Evolutionary conservation across 2,797 vertebrate species (phyloP).

Genomic region (Moxostoma hubbsi): DNA sequence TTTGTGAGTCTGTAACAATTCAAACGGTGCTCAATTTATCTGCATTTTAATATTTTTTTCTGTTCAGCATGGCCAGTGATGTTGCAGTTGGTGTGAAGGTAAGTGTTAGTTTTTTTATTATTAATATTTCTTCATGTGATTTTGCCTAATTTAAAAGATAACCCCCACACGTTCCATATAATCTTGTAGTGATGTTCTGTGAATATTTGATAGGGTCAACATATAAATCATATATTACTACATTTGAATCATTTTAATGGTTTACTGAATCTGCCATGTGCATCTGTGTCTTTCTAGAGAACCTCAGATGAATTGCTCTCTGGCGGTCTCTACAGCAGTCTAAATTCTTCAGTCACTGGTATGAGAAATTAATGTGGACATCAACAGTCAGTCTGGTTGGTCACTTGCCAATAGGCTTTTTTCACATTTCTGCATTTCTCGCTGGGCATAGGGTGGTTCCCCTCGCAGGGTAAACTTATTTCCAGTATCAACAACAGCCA

Average conservation of each 20-base stretch:
- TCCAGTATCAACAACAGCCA: no score
- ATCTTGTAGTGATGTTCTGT: background rate
- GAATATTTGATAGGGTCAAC: background rate
- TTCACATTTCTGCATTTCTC: no score
- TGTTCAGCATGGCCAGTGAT: conserved; percentile 85
- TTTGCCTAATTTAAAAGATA: background rate
- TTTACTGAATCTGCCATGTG: conserved; percentile 31
- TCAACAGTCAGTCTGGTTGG: background rate
- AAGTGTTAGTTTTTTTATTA: conserved; percentile 59
- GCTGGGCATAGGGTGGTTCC: no score
- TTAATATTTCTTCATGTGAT: background rate
- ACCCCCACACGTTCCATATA: background rate
- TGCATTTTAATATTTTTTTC: conserved; percentile 10
- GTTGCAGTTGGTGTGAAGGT: conserved; percentile 92
- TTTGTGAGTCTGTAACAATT: background rate
- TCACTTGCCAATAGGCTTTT: no score
- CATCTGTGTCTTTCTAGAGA: conserved; percentile 79
- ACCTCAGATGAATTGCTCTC: conserved; percentile 98
- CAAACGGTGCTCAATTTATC: background rate
- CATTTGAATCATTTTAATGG: conserved; percentile 3
- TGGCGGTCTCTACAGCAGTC: conserved; percentile 93
- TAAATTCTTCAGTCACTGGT: conserved; percentile 89
- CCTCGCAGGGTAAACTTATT: no score
- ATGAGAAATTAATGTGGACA: conserved; percentile 55
- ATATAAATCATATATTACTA: background rate